These are phyloP conservation scores for Balanococcus diminutus DNA, from an alignment of 2,888 invertebrate species.

Conservation along the genomic window DNA sequence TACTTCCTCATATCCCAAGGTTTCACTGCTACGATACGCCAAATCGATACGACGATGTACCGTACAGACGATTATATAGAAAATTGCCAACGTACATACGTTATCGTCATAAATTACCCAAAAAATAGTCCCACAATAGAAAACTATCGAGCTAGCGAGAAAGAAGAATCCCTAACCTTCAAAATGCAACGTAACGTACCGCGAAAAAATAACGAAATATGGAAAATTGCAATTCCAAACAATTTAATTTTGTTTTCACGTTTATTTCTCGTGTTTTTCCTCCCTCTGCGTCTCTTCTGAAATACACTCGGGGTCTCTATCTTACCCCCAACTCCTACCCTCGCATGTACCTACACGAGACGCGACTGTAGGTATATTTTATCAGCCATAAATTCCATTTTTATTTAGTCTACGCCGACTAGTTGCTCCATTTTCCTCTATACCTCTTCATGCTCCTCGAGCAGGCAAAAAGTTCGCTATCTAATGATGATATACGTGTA, in stretches of 20 bases:
- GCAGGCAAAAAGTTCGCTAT: neutral
- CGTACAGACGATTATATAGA: neutral
- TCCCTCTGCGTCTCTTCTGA: neutral
- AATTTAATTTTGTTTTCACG: neutral
- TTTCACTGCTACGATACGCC: neutral
- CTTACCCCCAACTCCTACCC: neutral
- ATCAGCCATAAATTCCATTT: neutral
- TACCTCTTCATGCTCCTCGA: neutral
- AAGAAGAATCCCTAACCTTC: neutral
- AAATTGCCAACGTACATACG: neutral
- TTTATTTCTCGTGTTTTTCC: neutral
- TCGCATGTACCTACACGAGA: neutral
- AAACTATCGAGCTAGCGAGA: neutral
- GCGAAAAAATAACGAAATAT: neutral
- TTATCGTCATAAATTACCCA: neutral
- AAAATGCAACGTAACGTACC: neutral
- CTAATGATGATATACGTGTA: neutral
- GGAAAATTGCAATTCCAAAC: conserved; percentile 5
- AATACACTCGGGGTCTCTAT: neutral
- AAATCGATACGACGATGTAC: neutral
- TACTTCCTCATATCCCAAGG: neutral
- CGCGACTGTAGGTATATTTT: neutral
- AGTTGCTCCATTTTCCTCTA: neutral
- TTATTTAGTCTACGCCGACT: neutral
- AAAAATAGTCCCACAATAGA: neutral